Percentiles rank a stretch among this genome's conserved stretches.
phyloP scores from a whole-genome alignment of 2,888 invertebrate genomes.

The Megamerina dolium region DNA sequence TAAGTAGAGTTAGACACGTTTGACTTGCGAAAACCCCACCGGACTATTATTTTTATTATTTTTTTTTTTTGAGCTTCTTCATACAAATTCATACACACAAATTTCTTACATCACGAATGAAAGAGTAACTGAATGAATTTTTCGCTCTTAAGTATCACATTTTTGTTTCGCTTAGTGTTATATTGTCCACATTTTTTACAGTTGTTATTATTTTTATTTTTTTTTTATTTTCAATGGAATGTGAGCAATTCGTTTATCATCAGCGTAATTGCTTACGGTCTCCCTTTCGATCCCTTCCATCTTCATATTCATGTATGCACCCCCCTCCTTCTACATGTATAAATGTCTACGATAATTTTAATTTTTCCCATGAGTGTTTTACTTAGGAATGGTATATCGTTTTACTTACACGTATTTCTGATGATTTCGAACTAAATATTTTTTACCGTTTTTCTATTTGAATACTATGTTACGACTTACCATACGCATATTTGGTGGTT shows the following conservation, averaged over 20 bases:
- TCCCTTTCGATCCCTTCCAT: conserved; percentile 13
- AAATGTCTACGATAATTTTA: too few relatives aligned
- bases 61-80: not conserved
- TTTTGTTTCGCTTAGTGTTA: too few relatives aligned
- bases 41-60: not conserved
- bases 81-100: not conserved
- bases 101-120: too few relatives aligned
- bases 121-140: too few relatives aligned
- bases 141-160: too few relatives aligned
- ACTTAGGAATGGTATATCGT: conserved; percentile 2
- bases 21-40: not conserved
- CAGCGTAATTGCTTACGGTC: conserved; percentile 46
- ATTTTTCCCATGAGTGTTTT: conserved; percentile 24
- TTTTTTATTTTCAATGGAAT: conserved; percentile 25
- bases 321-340: too few relatives aligned
- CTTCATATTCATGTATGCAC: too few relatives aligned
- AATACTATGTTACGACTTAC: conserved; percentile 9
- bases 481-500: too few relatives aligned
- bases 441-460: conserved; percentile 4
- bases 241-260: conserved; percentile 48
- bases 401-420: conserved; percentile 9
- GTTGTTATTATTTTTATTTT: not conserved
- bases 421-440: not conserved
- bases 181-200: conserved; percentile 20
- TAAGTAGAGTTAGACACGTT: too few relatives aligned